Evolutionary conservation across 2,113 vertebrate species (phyloP), one percentile per base, ranked within the genome.

Genomic region (Tenebrosternarchus preto): DNA sequence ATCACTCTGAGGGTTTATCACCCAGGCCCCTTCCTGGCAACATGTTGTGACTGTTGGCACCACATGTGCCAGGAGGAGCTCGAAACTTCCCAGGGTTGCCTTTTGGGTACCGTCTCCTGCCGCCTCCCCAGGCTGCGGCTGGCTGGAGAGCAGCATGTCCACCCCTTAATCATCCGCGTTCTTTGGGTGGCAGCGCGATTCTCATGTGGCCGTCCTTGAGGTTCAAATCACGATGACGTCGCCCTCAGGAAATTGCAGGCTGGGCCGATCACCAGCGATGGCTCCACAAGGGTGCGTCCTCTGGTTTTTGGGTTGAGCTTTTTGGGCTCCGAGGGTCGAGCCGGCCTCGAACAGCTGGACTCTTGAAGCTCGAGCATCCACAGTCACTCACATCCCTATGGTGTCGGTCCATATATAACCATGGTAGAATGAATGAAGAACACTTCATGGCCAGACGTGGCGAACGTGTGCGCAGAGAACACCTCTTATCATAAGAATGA

Each of bases 11-110:
- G 78, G 78, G 67, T 74, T 80, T 80, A 80, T 74, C 78, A 80
- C 50, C 74, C 78, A 80, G 71, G 71, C 61, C 74, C 71, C 74
- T 80, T 80, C 61, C 78, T 80, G 78, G 71, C 78, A 80, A 74
- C 71, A 67, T 74, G 71, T 74, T 80, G 70, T 80, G 78, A 74
- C 70, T 80, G 78, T 74, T 80, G 73, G 78, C 78, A 74, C 57
- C 70, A 74, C 71, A 74, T 73, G 63, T 80, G 70, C 71, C 78
- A 80, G 78, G 71, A 71, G 43, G 60, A 80, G 68, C 71, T 74
- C 31, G 3, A 63, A 61, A 72, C 31, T 80, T 74, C 61, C 22
- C 64, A 7, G n/a, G 19, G 64, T 68, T 39, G 78, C 70, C 70
- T 80, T 73, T 56, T 73, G 60, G 56, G 20, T 33, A 69, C 16